phyloP scores from a whole-genome alignment of 1,140 invertebrate species.

The Platyscapa corneri region DNA sequence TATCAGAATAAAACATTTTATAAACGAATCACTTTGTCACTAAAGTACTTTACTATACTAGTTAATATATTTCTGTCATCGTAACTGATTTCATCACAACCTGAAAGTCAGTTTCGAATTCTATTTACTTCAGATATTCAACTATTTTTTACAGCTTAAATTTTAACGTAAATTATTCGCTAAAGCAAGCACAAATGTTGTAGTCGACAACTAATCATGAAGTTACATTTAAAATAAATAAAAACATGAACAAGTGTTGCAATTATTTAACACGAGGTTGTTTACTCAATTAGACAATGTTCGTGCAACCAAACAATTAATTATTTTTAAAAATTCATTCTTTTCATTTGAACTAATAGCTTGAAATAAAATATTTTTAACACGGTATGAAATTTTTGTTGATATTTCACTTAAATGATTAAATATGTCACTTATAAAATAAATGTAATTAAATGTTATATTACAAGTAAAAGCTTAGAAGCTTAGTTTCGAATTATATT shows the following conservation, averaged over 20 bases:
- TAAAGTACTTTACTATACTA: not conserved
- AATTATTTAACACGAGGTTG: not conserved
- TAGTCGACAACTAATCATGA: not conserved
- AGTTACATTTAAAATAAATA: not conserved
- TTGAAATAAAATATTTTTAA: too few species aligned
- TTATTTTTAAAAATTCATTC: not conserved
- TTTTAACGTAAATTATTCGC: not conserved
- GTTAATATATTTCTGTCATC: not conserved
- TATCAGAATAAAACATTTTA: not conserved
- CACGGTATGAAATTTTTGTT: too few species aligned
- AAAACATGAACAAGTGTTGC: not conserved
- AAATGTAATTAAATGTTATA: too few species aligned
- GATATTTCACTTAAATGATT: too few species aligned
- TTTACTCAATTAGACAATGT: too few species aligned
- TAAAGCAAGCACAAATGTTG: not conserved
- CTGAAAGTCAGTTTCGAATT: not conserved
- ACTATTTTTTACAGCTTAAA: not conserved
- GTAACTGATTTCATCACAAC: not conserved
- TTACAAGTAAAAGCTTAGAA: not conserved
- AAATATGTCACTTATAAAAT: too few species aligned
- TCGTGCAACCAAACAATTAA: too few species aligned
- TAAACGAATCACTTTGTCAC: not conserved
- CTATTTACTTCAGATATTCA: not conserved
- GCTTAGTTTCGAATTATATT: not conserved
- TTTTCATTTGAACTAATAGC: not conserved